Evolutionary conservation across 64 coral and sea anemone species (phyloP), one percentile per base, ranked within the genome.

Genomic region (Exaiptasia diaphana): DNA sequence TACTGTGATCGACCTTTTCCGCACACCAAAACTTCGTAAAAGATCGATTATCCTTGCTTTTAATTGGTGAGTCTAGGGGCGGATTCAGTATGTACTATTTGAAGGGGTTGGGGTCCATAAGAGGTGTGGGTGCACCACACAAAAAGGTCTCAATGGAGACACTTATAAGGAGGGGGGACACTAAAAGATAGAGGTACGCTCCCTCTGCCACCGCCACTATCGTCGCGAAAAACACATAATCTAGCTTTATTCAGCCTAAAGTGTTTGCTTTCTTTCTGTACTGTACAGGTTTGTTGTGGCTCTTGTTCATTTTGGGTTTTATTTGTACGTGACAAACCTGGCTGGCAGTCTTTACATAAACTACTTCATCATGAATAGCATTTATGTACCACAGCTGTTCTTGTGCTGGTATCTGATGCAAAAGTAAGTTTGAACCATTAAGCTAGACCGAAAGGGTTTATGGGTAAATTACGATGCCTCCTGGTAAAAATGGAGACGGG

Each of bases 1-100:
- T 44, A 38, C 83, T 27, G 42, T 60, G 13, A 5, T 86, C 3
- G 71, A 86, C 53, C 83, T 86, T 17, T 36, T 86, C n/a, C 14
- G 83, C 5, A 86, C 83, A 36, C 56, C 69, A 3, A 56, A 60
- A 40, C 20, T 86, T 38, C 70, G 83, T 32, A 86, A 86, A 65
- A 76, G 83, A 49, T 55, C 83, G 1, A 23, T 86, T 20, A 86
- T 86, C 40, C 32, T 86, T 23, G 71, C 38, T 26, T 74, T 76
- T 13, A 49, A 45, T 21, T 86, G 83, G 83, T 86, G 61, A 3
- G 12, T 65, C 8, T 65, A 4, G 10, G 5, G 20, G 52, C 18
- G 52, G 7, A 18, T 55, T 55, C 52, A 55, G 52, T 55, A 4
- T 23, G 52, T 0, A 35, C 21, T 65, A 15, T 31, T 2, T 31